Conservation (phyloP, 2,797 vertebrate genomes). For the Cuculus canorus region DNA sequence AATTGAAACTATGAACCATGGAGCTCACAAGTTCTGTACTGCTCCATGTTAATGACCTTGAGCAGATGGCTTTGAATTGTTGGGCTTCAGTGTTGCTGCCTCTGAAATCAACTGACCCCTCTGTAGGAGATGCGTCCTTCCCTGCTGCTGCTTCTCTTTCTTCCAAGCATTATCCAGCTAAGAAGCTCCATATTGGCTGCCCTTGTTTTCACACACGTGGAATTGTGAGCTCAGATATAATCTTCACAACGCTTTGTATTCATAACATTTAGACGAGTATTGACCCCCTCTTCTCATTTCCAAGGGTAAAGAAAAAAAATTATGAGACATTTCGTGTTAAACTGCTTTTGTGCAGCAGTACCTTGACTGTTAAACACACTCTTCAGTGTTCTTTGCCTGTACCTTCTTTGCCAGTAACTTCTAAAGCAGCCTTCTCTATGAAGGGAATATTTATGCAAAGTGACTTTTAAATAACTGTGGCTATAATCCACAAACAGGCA, state of each 20-base stretch:
- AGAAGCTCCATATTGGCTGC: background rate
- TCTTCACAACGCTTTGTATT: background rate
- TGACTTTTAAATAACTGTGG: background rate
- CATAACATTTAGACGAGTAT: background rate
- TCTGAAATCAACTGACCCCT: background rate
- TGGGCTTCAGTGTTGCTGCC: background rate
- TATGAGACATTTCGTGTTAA: background rate
- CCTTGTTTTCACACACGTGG: background rate
- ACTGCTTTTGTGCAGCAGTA: background rate
- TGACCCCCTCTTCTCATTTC: background rate
- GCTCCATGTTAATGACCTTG: background rate
- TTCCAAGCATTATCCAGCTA: background rate
- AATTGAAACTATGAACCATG: rapidly evolving
- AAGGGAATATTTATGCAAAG: background rate
- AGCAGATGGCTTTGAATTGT: background rate
- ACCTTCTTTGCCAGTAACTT: background rate
- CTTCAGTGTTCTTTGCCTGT: background rate
- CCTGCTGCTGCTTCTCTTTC: background rate
- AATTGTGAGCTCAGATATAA: background rate
- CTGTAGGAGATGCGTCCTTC: background rate
- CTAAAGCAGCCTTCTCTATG: background rate
- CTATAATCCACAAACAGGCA: background rate
- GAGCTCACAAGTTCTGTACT: background rate
- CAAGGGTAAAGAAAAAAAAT: background rate
- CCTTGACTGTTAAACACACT: background rate